Evolutionary conservation across 2,888 invertebrate genomes (phyloP), one percentile per base, ranked within the genome.

Genomic region (Ectropis crepuscularia): DNA sequence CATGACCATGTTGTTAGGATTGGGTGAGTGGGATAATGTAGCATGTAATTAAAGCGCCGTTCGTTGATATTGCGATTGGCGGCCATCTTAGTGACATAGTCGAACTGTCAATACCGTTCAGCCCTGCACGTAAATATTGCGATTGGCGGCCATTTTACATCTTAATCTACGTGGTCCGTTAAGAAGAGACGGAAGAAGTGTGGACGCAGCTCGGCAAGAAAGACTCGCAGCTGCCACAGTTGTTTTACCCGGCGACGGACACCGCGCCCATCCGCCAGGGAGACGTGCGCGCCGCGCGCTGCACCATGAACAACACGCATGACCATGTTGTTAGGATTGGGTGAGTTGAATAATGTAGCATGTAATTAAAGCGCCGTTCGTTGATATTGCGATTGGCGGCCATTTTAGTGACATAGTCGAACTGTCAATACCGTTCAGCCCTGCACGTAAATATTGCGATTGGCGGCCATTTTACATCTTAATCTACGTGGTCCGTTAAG

Each of bases 191-290:
- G 0, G 89, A 94, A 37, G 95, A 96, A 75, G 86, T 94, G 10
- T 99, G 98, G 99, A 94, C 94, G 6, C 89, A 97, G 60, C 91
- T 99, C 55, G 99, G 99, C 39, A 97, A 97, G 89, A 94, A 96
- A 72, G 94, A 98, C 89, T 98, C 99, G 0, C 93, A 97, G 74
- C 94, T 96, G 11, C 98, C 99, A 0, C 97, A 99, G 91, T 98
- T 98, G 98, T 99, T 99, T 92, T 99, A 98, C 87, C 97, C 97
- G 0, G 95, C 97, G 0, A 90, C 90, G 42, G 94, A 94, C 74
- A 88, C 86, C 0, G 90, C 94, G 0, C 94, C 96, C 0, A 95
- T 98, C 46, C 74, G 80, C 0, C 86, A 88, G 57, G 96, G 96
- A 0, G 98, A 98, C 84, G 94, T 94, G 61, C 80, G 98, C 67